A percentile compares a stretch with the other conserved stretches of the same genome.
phyloP scores from a whole-genome alignment of 2,888 invertebrate species.

The Agrochola circellaris region DNA sequence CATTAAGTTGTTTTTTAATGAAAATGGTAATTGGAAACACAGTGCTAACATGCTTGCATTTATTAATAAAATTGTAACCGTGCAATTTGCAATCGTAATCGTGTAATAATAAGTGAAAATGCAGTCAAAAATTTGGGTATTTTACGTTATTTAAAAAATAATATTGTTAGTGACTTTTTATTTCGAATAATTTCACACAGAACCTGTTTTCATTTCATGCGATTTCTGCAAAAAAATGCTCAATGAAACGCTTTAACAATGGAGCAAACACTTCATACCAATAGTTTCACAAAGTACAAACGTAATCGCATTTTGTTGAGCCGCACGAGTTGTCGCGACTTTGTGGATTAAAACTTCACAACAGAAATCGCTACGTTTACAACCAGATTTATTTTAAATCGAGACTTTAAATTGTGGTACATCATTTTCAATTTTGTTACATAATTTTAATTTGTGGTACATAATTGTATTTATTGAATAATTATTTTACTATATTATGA shows the following conservation, averaged over 20 bases:
- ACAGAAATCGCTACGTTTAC: slow-evolving; percentile 43
- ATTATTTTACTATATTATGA: background rate
- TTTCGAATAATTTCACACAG: background rate
- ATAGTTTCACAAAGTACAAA: slow-evolving; percentile 26
- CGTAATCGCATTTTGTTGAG: slow-evolving; percentile 43
- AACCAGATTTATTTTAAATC: slow-evolving; percentile 34
- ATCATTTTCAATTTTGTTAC: background rate
- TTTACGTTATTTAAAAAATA: background rate
- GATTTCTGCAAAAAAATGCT: background rate
- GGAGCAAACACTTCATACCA: slow-evolving; percentile 3
- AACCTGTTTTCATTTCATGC: background rate
- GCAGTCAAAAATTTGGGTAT: background rate
- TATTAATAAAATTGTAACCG: background rate
- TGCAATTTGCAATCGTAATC: background rate
- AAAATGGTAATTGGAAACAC: background rate
- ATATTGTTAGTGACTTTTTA: background rate
- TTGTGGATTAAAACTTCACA: slow-evolving; percentile 37
- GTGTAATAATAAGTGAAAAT: background rate
- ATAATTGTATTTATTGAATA: background rate
- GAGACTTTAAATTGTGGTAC: slow-evolving; percentile 3
- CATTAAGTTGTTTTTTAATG: background rate
- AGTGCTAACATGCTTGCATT: background rate
- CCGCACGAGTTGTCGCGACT: slow-evolving; percentile 19
- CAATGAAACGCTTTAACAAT: background rate
- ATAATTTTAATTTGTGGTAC: slow-evolving; percentile 1